Evolutionary conservation across 2,113 vertebrate genomes (phyloP), one percentile per base, ranked within the genome.

Genomic region (Pelmatolapia mariae): DNA sequence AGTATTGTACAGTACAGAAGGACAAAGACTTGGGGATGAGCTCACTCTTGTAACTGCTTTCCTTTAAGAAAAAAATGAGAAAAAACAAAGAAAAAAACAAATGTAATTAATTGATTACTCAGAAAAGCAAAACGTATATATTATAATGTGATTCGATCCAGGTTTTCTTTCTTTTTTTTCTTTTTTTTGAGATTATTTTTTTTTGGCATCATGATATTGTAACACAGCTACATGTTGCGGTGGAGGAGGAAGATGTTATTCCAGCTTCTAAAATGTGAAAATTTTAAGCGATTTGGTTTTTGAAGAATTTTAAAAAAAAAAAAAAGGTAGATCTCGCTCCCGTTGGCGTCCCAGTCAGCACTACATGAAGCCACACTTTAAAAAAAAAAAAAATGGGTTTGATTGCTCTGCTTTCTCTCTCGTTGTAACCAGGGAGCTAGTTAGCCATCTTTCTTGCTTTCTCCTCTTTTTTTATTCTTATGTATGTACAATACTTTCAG

Each of bases 1-100:
- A 90, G 93, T 96, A 91, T 96, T 97, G 95, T 96, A 96, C 94
- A 96, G 94, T 94, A 96, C 93, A 95, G 94, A 94, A 90, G 93
- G 95, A 96, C 95, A 93, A 92, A 93, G 89, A 94, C 94, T 94
- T 90, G 88, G 89, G 89, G 90, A 56, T 52, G 90, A 88, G 83
- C 90, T 92, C 90, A 76, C 91, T 93, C 87, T 87, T 92, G 82
- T 92, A 86, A 88, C 86, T 86, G 92, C 91, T 93, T 94, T 95
- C 86, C 90, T 93, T 80, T 66, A 66, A 66, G 61, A 38, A 88
- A 5, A 57, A 56, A 54, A 38, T 36, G 66, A 61, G 89, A 5
- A 56, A 73, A 71, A 80, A 68, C 89, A 4, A 56, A 68, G 50
- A 59, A 66, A 84, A 85, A 83, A 89, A 83, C 29, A 81, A 73